Evolutionary conservation across 2,113 vertebrate genomes (phyloP).

Genomic region (Ibidorhyncha struthersii): DNA sequence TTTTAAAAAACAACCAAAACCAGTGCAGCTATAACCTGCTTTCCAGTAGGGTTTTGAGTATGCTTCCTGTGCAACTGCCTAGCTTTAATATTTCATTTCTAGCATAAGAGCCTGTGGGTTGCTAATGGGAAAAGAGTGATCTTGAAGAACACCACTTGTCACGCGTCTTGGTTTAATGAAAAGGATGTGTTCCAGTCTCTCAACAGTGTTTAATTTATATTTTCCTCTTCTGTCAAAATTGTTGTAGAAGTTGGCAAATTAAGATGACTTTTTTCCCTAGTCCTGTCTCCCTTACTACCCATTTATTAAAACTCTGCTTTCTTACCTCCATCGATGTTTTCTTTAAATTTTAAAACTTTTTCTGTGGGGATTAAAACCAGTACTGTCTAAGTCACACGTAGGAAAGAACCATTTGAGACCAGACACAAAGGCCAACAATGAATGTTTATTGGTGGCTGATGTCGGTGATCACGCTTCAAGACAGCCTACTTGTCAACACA

Average conservation of each 20-base stretch:
- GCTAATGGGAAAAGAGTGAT: background rate
- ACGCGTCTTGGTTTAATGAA: background rate
- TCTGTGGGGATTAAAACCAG: background rate
- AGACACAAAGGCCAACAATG: background rate
- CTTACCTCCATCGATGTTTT: background rate
- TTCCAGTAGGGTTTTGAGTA: background rate
- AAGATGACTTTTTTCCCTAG: background rate
- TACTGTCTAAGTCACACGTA: background rate
- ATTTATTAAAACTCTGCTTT: constrained; percentile 49
- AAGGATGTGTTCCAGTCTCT: background rate
- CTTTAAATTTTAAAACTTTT: background rate
- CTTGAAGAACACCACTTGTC: background rate
- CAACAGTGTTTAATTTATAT: background rate
- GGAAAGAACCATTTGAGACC: background rate
- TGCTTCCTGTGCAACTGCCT: background rate
- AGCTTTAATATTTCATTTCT: background rate
- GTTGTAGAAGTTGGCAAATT: background rate
- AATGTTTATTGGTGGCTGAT: background rate
- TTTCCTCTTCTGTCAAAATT: background rate
- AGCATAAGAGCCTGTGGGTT: background rate
- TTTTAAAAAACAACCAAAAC: background rate
- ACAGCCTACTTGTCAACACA: background rate
- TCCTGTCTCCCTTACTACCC: background rate
- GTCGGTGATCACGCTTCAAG: background rate
- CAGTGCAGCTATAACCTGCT: background rate